Conservation (phyloP, 2,113 vertebrate species). For the Petromus typicus region DNA sequence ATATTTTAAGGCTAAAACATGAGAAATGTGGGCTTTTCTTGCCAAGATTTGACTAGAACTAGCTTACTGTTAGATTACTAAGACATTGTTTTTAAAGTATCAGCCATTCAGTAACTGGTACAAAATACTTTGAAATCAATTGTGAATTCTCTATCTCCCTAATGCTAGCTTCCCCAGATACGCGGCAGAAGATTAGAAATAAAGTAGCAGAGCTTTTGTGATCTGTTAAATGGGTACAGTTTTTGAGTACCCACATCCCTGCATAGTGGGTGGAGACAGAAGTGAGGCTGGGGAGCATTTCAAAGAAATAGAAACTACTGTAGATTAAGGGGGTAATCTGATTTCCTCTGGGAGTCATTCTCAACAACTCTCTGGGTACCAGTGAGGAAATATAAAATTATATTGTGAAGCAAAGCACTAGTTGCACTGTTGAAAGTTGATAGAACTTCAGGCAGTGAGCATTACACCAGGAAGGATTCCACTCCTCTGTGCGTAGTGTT, state of each 20-base stretch:
- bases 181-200: background rate
- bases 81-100: conserved; percentile 9
- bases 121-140: background rate
- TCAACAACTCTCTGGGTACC: background rate
- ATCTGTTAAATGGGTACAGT: background rate
- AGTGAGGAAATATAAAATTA: background rate
- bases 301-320: background rate
- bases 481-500: background rate
- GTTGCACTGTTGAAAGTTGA: background rate
- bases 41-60: background rate
- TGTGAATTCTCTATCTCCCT: background rate
- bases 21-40: background rate
- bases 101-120: background rate
- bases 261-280: background rate
- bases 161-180: background rate
- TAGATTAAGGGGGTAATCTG: background rate
- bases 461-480: background rate
- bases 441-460: background rate
- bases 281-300: background rate
- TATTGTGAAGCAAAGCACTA: background rate
- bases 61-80: background rate
- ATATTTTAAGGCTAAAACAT: background rate
- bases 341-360: background rate
- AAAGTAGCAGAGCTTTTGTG: background rate
- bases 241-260: background rate